These are phyloP conservation scores for Aspidapion aeneum DNA, from an alignment of 2,888 invertebrate genomes.

Conservation along the genomic window DNA sequence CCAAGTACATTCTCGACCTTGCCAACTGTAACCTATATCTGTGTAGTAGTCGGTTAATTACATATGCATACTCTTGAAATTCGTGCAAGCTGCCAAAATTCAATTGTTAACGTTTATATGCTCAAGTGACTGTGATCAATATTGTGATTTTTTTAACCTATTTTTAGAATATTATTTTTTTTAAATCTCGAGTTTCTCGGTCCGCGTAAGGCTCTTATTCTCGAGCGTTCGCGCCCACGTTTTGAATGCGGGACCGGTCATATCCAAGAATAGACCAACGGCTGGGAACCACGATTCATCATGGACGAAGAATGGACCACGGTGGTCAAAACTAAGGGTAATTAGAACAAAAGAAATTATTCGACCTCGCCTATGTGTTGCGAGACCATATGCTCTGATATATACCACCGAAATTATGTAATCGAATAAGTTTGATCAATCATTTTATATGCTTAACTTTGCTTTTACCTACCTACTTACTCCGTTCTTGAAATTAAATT, in stretches of 20 bases:
- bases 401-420: neutral
- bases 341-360: conserved; percentile 7
- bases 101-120: conserved; percentile 13
- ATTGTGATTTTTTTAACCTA: conserved; percentile 12
- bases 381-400: neutral
- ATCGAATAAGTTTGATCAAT: neutral
- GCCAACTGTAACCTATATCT: neutral
- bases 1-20: neutral
- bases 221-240: conserved; percentile 27
- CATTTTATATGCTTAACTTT: neutral
- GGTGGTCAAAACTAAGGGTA: conserved; percentile 32
- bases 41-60: neutral
- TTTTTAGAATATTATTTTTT: conserved; percentile 8
- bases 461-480: neutral
- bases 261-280: conserved; percentile 41
- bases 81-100: conserved; percentile 11
- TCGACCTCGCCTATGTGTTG: neutral
- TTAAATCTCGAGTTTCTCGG: conserved; percentile 4
- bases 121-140: conserved; percentile 22
- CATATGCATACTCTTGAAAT: conserved; percentile 9
- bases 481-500: no score
- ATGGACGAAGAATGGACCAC: conserved; percentile 34
- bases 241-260: conserved; percentile 38
- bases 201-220: conserved; percentile 20
- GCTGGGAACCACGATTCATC: conserved; percentile 28